Base-by-base conservation (phyloP, 2,888 invertebrate species). In the Athalia cordata region DNA sequence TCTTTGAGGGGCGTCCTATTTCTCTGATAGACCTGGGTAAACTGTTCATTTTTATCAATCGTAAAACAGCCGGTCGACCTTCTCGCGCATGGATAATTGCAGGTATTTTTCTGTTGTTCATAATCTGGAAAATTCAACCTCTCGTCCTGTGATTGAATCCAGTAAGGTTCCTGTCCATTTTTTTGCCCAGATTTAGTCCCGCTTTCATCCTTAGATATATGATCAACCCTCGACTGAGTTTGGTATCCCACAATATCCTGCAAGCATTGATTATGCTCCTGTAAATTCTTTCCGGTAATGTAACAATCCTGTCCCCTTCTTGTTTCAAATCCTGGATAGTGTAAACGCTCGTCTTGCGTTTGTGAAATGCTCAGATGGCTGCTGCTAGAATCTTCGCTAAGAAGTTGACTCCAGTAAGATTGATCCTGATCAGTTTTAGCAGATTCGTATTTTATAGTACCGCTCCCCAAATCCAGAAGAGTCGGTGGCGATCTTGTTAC, bases 401-500 rank as follows among this genome's bases (percentile, higher is more conserved):
- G 85, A 7, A 89, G 82, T 62, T 90, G 89, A n/a, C 85, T 86
- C 90, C 90, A 90, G 70, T 90, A 90, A 0, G 83, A 11, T 64
- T 75, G 75, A 9, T 75, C 75, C 43, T 61, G 62, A n/a, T 94
- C 92, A 57, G 92, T 91, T 83, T 94, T 92, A 1, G 93, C 88
- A 43, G 82, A 83, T 82, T 92, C 92, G 82, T 92, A 91, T 83
- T 93, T 93, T 59, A 93, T 95, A 72, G 94, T 95, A 3, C 95
- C 95, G 80, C 93, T 94, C 59, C 94, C 95, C 5, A 95, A 91
- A 83, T 95, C 95, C 5, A 95, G 92, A 77, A 95, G 91, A 0
- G 95, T 95, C 0, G 95, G 93, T 0, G 95, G 95, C 0, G 95
- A 95, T 84, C 93, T 91, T 9, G 93, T 87, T 0, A 92, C 88